A percentile compares a stretch with the other conserved stretches of the same genome.
Evolutionary conservation across 2,797 vertebrate genomes (phyloP).

Genomic region (Coregonus suidteri): DNA sequence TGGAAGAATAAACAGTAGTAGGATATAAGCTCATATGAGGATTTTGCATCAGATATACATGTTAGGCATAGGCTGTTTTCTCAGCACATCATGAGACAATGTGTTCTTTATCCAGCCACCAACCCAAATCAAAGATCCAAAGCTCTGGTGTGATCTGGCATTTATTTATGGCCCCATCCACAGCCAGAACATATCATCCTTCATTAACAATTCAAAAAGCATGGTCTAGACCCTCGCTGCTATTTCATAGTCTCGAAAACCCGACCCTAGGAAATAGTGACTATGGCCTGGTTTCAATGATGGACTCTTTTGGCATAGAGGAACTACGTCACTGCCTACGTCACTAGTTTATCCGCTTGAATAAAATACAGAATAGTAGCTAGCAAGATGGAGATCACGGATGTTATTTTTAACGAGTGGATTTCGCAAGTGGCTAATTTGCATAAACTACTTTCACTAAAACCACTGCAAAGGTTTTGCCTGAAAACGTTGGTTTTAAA

Average conservation of each 20-base stretch:
- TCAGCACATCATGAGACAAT: slow-evolving; percentile 48
- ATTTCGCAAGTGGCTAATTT: too few species aligned
- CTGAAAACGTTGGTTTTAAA: too few species aligned
- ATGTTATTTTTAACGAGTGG: too few species aligned
- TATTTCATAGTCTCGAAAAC: slow-evolving; percentile 25
- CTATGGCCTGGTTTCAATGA: too few species aligned
- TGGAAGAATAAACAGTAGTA: background rate
- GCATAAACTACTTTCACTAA: too few species aligned
- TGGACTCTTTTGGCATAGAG: too few species aligned
- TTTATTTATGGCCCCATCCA: slow-evolving; percentile 50
- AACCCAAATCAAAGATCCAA: slow-evolving; percentile 61
- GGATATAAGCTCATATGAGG: background rate
- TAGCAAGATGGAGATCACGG: too few species aligned
- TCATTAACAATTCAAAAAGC: slow-evolving; percentile 57
- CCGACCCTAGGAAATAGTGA: too few species aligned
- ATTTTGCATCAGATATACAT: slow-evolving; percentile 52
- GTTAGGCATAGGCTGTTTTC: slow-evolving; percentile 41
- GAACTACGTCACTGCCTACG: too few species aligned
- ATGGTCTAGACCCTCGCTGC: slow-evolving; percentile 52
- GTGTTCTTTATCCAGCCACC: slow-evolving; percentile 58
- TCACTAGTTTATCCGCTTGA: too few species aligned
- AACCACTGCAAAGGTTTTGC: too few species aligned
- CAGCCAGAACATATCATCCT: slow-evolving; percentile 56
- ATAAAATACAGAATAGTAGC: too few species aligned
- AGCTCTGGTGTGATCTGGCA: slow-evolving; percentile 63